Evolutionary conservation across 2,888 invertebrate genomes (phyloP).

Genomic region (Neelides folsomi): DNA sequence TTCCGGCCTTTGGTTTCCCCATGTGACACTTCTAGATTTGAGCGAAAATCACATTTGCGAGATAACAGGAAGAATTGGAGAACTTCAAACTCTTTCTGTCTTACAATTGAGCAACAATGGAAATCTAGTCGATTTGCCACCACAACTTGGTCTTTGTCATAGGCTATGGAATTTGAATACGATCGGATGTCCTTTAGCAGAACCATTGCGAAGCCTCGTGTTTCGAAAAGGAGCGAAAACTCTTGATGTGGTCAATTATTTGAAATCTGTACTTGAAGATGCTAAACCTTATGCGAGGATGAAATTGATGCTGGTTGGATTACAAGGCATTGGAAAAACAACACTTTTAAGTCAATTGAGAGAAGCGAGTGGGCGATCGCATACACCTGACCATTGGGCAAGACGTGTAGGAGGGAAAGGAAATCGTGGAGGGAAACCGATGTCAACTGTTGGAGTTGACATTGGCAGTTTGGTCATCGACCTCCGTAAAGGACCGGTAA

Average conservation of each 20-base stretch:
- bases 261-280: constrained; percentile 69
- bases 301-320: constrained; percentile 92
- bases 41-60: constrained; percentile 69
- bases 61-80: constrained; percentile 71
- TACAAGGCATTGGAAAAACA: constrained; percentile 68
- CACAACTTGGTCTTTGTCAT: constrained; percentile 84
- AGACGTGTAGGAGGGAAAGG: constrained; percentile 63
- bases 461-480: constrained; percentile 91
- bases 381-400: constrained; percentile 63
- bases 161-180: constrained; percentile 95
- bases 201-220: constrained; percentile 80
- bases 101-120: constrained; percentile 77
- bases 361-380: constrained; percentile 56
- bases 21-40: constrained; percentile 86
- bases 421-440: constrained; percentile 55
- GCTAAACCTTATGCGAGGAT: constrained; percentile 86
- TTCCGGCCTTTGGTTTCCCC: constrained; percentile 70
- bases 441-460: constrained; percentile 95
- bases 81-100: constrained; percentile 77
- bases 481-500: constrained; percentile 69
- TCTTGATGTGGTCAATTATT: constrained; percentile 79
- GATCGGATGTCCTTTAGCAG: constrained; percentile 66
- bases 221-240: constrained; percentile 86
- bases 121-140: constrained; percentile 76
- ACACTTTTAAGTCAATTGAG: constrained; percentile 75